A percentile compares a stretch with the other conserved stretches of the same genome.
These are phyloP conservation scores for Stenoptilia bipunctidactyla DNA, from an alignment of 2,888 invertebrate species.

Conservation along the genomic window DNA sequence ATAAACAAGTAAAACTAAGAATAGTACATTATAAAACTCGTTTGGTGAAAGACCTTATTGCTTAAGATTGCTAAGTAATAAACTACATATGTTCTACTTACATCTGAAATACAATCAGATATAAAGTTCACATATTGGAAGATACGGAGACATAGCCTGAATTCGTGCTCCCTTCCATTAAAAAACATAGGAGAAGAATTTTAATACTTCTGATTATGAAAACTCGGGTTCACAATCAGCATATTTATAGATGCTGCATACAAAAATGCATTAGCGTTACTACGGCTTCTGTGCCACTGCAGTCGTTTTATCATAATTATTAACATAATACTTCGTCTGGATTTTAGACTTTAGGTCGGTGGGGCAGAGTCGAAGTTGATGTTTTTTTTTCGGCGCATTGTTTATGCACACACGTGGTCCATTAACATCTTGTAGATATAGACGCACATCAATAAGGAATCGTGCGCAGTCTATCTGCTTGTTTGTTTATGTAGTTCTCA, in stretches of 20 bases:
- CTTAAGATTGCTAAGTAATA: too few species aligned
- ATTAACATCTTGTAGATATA: slow-evolving; percentile 13
- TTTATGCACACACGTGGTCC: slow-evolving; percentile 19
- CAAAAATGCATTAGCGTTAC: slow-evolving; percentile 52
- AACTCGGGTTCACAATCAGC: slow-evolving; percentile 13
- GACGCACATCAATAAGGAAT: slow-evolving; percentile 1
- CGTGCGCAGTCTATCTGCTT: neutral
- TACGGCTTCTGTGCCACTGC: slow-evolving; percentile 32
- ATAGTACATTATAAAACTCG: too few species aligned
- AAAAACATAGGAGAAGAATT: too few species aligned
- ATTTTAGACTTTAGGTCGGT: neutral
- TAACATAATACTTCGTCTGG: slow-evolving; percentile 2
- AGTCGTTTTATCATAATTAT: slow-evolving; percentile 44
- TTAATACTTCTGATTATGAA: neutral
- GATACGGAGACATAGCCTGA: too few species aligned
- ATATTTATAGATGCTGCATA: slow-evolving; percentile 47
- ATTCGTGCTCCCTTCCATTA: too few species aligned
- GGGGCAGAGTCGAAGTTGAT: neutral
- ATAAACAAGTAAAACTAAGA: too few species aligned
- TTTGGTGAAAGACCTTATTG: too few species aligned
- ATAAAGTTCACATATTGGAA: too few species aligned
- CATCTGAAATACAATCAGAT: too few species aligned
- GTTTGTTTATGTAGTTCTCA: neutral
- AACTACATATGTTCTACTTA: too few species aligned
- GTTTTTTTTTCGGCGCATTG: slow-evolving; percentile 6